phyloP scores from a whole-genome alignment of 2,113 vertebrate genomes.

The Calyptomena viridis region DNA sequence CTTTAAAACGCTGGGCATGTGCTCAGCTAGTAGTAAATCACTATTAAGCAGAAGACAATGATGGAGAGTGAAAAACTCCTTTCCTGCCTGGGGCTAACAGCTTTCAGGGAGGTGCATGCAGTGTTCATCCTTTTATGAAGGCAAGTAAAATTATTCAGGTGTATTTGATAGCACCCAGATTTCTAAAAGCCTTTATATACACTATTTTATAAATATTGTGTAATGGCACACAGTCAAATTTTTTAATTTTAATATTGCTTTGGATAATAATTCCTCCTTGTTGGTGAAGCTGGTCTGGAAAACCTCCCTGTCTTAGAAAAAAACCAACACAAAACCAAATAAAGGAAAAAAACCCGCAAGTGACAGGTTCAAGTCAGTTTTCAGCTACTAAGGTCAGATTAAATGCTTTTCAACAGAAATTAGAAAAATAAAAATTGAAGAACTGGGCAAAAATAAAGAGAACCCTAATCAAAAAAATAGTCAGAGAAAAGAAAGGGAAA shows the following conservation, averaged over 20 bases:
- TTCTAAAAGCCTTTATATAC: background rate
- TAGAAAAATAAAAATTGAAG: background rate
- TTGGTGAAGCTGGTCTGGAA: background rate
- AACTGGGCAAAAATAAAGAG: background rate
- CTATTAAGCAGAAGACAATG: background rate
- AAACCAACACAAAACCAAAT: fast-evolving
- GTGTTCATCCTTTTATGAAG: background rate
- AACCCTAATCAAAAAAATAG: background rate
- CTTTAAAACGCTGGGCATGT: background rate
- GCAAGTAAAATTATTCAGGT: conserved; percentile 39
- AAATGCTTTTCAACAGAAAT: background rate
- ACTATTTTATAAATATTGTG: background rate
- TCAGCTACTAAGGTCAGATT: background rate
- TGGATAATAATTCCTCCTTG: background rate
- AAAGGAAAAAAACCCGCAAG: background rate
- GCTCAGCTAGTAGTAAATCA: conserved; percentile 20
- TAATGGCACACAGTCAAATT: background rate
- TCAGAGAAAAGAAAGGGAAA: background rate
- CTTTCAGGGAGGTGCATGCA: background rate
- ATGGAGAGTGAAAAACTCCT: conserved; percentile 4
- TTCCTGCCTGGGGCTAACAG: background rate
- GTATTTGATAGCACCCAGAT: background rate
- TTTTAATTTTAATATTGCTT: background rate
- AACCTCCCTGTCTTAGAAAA: background rate
- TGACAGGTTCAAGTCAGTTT: background rate